Percentiles rank a stretch among this genome's conserved stretches.
Conservation (phyloP, 2,888 invertebrate species). For the Autographa pulchrina region DNA sequence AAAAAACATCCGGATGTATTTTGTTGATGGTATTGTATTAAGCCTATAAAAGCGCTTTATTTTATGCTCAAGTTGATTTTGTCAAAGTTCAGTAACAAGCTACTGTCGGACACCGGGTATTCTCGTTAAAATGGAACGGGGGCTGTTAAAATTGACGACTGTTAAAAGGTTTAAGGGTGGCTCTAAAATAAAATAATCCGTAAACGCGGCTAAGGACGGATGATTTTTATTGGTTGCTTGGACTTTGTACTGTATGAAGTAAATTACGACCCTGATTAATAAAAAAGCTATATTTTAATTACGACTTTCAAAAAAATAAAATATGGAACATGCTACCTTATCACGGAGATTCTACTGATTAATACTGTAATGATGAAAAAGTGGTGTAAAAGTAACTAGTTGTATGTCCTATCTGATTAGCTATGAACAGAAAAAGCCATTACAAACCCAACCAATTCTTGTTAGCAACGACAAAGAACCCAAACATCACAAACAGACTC, state of each 20-base stretch:
- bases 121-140: conserved; percentile 54
- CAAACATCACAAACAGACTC: conserved; percentile 17
- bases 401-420: not conserved
- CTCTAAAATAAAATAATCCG: conserved; percentile 53
- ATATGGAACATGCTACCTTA: no score
- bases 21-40: no score
- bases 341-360: no score
- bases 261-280: conserved; percentile 28
- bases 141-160: conserved; percentile 54
- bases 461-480: conserved; percentile 25
- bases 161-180: conserved; percentile 49
- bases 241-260: conserved; percentile 22
- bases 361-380: no score
- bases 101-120: conserved; percentile 47
- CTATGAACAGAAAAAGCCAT: conserved; percentile 5
- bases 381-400: no score
- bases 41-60: conserved; percentile 54
- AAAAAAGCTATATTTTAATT: conserved; percentile 15
- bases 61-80: conserved; percentile 52
- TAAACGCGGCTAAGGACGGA: conserved; percentile 29
- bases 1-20: conserved; percentile 14
- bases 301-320: no score
- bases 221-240: conserved; percentile 45
- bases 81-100: conserved; percentile 55
- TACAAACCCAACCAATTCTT: conserved; percentile 22